These are phyloP conservation scores for Leucoma salicis DNA, from an alignment of 2,888 invertebrate genomes.

Conservation along the genomic window DNA sequence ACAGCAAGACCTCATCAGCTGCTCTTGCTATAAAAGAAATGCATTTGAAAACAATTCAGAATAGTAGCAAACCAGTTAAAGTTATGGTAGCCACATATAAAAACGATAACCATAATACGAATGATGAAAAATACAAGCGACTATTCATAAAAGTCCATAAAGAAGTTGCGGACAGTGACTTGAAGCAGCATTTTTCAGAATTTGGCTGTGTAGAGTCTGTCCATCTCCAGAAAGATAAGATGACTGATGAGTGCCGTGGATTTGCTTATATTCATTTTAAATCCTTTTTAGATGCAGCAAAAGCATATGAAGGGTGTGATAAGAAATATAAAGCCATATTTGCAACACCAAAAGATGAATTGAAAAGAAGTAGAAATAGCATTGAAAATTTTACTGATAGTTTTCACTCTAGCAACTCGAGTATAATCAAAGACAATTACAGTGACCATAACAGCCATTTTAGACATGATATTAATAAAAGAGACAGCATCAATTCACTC, in stretches of 20 bases:
- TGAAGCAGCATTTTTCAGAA: conserved; percentile 90
- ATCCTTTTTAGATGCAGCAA: conserved; percentile 91
- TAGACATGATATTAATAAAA: conserved; percentile 29
- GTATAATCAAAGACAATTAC: conserved; percentile 33
- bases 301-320: conserved; percentile 94
- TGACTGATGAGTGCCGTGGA: conserved; percentile 91
- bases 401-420: conserved; percentile 35
- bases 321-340: conserved; percentile 93
- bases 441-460: conserved; percentile 23
- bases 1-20: conserved; percentile 94
- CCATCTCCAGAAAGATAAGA: conserved; percentile 89
- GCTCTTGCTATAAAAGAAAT: conserved; percentile 94
- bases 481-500: conserved; percentile 34
- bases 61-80: conserved; percentile 90
- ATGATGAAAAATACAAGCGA: conserved; percentile 80
- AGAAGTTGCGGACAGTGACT: conserved; percentile 88
- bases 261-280: conserved; percentile 94
- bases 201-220: conserved; percentile 92
- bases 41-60: conserved; percentile 89
- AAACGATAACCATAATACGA: conserved; percentile 49
- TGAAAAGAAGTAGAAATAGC: conserved; percentile 60
- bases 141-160: conserved; percentile 94
- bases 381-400: conserved; percentile 41
- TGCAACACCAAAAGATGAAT: conserved; percentile 89
- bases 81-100: conserved; percentile 91